Conservation (phyloP, 2,888 invertebrate species). For the Temnothorax unifasciatus region DNA sequence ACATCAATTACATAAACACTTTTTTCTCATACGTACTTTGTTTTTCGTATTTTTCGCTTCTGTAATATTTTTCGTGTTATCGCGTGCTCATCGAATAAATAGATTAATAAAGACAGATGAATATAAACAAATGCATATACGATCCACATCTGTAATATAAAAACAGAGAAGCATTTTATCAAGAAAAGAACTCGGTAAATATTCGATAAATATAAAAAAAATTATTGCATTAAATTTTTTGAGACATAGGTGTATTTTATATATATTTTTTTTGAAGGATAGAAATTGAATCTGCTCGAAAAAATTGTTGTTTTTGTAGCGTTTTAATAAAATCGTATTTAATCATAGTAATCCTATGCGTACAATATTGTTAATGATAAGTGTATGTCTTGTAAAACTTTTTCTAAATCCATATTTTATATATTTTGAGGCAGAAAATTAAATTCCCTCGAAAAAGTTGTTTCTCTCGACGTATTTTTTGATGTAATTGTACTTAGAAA, state of each 20-base stretch:
- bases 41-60: background rate
- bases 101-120: background rate
- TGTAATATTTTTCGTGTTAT: background rate
- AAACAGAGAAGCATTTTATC: background rate
- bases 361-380: background rate
- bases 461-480: background rate
- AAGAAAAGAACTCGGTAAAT: background rate
- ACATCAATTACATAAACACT: constrained; percentile 13
- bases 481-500: background rate
- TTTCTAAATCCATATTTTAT: background rate
- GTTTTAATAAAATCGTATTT: background rate
- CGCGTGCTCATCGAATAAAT: background rate
- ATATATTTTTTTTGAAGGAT: background rate
- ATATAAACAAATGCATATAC: background rate
- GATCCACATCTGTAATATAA: background rate
- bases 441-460: background rate
- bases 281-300: background rate
- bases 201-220: background rate
- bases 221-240: background rate
- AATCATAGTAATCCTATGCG: background rate
- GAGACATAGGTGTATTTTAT: background rate
- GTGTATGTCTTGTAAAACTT: background rate
- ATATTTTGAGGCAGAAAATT: background rate
- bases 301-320: background rate
- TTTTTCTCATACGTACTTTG: background rate